These are phyloP conservation scores for Acyrthosiphon pisum DNA, from an alignment of 1,140 invertebrate genomes.

Conservation along the genomic window DNA sequence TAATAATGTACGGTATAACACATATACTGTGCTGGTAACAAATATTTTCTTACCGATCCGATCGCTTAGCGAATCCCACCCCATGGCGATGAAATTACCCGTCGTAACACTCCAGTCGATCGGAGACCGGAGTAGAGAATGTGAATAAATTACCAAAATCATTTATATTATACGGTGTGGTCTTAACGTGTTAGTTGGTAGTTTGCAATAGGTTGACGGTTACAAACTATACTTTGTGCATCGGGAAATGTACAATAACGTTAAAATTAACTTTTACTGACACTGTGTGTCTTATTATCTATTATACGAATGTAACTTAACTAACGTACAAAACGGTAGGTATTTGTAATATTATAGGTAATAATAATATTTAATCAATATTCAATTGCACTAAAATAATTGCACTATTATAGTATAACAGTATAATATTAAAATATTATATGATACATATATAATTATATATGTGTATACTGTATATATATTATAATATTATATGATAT, in stretches of 20 bases:
- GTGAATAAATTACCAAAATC: background rate
- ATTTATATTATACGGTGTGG: background rate
- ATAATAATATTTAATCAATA: background rate
- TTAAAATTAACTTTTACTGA: background rate
- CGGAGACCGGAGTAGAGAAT: background rate
- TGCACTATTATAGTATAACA: background rate
- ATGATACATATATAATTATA: background rate
- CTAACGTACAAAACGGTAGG: background rate
- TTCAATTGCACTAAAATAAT: too few relatives aligned
- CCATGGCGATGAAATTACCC: too few relatives aligned
- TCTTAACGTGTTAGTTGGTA: background rate
- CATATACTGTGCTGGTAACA: background rate
- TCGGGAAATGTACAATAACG: background rate
- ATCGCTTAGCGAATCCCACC: background rate
- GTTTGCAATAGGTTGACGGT: background rate
- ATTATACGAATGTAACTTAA: background rate
- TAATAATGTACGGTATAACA: background rate
- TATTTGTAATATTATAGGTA: background rate
- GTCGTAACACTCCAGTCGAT: background rate
- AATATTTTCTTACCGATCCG: background rate
- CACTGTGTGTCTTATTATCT: too few relatives aligned
- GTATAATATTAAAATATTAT: background rate
- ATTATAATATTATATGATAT: background rate
- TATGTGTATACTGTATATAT: too few relatives aligned
- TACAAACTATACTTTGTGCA: background rate